Base-by-base conservation (phyloP, 2,797 vertebrate species). In the Crenuchus spilurus region DNA sequence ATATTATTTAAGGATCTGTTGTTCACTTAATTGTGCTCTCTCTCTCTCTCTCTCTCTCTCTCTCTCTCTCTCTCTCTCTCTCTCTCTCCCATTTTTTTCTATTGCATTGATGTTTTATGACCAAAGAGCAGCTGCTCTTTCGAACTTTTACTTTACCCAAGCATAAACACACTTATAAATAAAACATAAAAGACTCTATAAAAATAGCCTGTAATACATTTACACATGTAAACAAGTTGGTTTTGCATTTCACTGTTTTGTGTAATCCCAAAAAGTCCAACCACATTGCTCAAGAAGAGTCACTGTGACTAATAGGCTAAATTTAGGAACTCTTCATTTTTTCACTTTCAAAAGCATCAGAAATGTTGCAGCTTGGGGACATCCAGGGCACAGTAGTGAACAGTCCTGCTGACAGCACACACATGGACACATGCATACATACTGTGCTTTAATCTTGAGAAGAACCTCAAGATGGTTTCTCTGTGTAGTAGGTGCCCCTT, bases 401-500 rank as follows among this genome's bases (percentile, higher is more conserved):
- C 9, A 31, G 4, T 14, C 65, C 26, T 20, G 18, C 37, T 41
- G 49, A 44, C 51, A 69, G 11, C 48, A 30, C 13, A 35, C 41
- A n/a, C n/a, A n/a, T n/a, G n/a, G n/a, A 52, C 16, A 14, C 26
- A 49, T 7, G 26, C 46, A 33, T 44, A 26, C 13, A 20, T 28
- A 42, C 49, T 26, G 61, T 37, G 48, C 18, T 13, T 48, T 52
- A 39, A 70, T 64, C 35, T 24, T 14, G 8, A 30, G 26, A 20
- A 22, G 44, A 18, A 11, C 60, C 41, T 30, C n/a, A 11, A n/a
- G 26, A 16, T 26, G 44, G n/a, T 9, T 52, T 83, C 86, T 88
- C 78, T 74, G 73, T 72, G 81, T 77, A 74, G 87, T 83, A 88
- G 84, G 73, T 80, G 78, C 85, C 73, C 16, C 26, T 7, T 33